phyloP scores from a whole-genome alignment of 1,140 invertebrate species.

The Ridgeia piscesae region DNA sequence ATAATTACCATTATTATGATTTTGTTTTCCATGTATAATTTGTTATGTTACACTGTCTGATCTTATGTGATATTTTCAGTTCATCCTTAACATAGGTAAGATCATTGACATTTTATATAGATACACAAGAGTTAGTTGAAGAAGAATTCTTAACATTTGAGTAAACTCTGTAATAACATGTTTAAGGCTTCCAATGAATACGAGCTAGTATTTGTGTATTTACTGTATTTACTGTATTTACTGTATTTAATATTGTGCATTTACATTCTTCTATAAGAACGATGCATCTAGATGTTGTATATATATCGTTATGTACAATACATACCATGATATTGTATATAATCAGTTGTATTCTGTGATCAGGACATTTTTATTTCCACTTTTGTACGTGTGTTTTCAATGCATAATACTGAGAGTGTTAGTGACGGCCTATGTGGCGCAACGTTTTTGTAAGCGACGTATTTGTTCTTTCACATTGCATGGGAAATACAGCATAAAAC shows the following conservation, averaged over 20 bases:
- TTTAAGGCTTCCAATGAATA: not conserved
- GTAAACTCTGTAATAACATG: not conserved
- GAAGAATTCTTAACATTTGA: not conserved
- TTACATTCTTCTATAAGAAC: not conserved
- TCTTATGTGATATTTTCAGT: not conserved
- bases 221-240: not conserved
- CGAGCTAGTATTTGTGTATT: not conserved
- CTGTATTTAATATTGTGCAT: not conserved
- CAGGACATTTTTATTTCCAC: not conserved
- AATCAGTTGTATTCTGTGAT: not conserved
- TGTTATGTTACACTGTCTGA: not conserved
- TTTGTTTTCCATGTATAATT: not conserved
- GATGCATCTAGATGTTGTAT: not conserved
- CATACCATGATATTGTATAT: not conserved
- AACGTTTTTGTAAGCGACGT: not conserved
- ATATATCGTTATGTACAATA: not conserved
- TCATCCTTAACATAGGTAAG: not conserved
- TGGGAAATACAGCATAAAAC: not conserved
- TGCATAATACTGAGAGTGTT: not conserved
- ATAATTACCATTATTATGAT: not conserved
- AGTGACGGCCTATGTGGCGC: not conserved
- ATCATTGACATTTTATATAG: not conserved
- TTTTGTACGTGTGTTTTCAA: not conserved
- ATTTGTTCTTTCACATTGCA: not conserved
- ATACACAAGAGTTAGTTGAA: not conserved